Percentiles rank a stretch among this genome's conserved stretches.
phyloP scores from a whole-genome alignment of 1,140 invertebrate genomes.

The Scaptomyza graminum region DNA sequence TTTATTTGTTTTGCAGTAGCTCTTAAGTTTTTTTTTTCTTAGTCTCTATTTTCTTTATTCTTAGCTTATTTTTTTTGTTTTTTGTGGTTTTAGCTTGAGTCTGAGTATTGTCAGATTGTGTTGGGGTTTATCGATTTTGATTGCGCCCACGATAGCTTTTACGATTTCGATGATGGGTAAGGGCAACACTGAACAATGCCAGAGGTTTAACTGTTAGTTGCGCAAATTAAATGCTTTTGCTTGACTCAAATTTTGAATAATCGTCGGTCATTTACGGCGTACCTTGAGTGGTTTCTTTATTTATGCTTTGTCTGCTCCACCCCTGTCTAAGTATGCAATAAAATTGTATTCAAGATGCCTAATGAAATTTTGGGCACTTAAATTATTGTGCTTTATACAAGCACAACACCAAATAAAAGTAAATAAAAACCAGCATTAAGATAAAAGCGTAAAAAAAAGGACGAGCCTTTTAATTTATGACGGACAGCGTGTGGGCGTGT shows the following conservation, averaged over 20 bases:
- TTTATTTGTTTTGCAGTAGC: slow-evolving; percentile 44
- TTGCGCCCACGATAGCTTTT: slow-evolving; percentile 1
- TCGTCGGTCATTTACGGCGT: slow-evolving; percentile 35
- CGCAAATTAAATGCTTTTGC: slow-evolving; percentile 32
- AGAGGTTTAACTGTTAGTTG: slow-evolving; percentile 23
- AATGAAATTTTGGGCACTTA: slow-evolving; percentile 65
- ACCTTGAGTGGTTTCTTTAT: slow-evolving; percentile 8
- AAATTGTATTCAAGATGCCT: slow-evolving; percentile 67
- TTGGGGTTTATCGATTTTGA: slow-evolving; percentile 21
- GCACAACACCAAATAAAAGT: slow-evolving; percentile 13
- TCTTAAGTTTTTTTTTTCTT: slow-evolving; percentile 10
- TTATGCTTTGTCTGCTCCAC: slow-evolving; percentile 15
- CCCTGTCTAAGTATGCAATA: slow-evolving; percentile 64
- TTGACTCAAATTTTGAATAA: slow-evolving; percentile 51
- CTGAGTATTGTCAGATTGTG: slow-evolving; percentile 3
- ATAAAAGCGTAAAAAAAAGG: slow-evolving; percentile 60
- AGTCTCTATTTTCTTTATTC: slow-evolving; percentile 6
- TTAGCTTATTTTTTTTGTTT: slow-evolving; percentile 1
- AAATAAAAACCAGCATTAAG: slow-evolving; percentile 46
- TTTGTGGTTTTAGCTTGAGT: slow-evolving; percentile 3
- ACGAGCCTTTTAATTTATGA: slow-evolving; percentile 67
- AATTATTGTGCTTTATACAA: slow-evolving; percentile 62
- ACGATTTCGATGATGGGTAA: slow-evolving; percentile 17
- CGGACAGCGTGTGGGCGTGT: slow-evolving; percentile 19
- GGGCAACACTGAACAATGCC: not conserved